phyloP scores from a whole-genome alignment of 2,113 vertebrate species.

The Brachypodius melanocephalos region DNA sequence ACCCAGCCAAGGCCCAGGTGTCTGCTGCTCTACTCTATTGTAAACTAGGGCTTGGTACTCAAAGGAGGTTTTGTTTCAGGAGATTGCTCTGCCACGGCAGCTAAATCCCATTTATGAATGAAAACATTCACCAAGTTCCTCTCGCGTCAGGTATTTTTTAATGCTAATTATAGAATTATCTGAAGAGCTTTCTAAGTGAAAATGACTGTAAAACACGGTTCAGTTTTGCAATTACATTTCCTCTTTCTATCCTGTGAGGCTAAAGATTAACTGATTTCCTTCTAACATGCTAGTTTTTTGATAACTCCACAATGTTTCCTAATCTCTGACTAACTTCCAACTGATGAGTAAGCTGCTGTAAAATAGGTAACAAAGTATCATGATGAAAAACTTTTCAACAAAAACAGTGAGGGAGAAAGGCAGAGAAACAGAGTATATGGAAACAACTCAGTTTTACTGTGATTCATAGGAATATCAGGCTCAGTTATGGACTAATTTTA shows the following conservation, averaged over 20 bases:
- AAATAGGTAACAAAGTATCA: constrained; percentile 6
- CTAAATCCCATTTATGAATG: background rate
- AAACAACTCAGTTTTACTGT: background rate
- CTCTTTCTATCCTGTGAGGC: constrained; percentile 60
- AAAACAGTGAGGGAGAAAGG: background rate
- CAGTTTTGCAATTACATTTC: constrained; percentile 69
- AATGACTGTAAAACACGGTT: constrained; percentile 50
- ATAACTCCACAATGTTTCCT: constrained; percentile 70
- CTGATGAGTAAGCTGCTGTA: constrained; percentile 53
- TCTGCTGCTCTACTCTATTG: background rate
- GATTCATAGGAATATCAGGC: background rate
- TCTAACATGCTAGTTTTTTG: constrained; percentile 36
- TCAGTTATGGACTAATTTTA: background rate
- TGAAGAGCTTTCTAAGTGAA: constrained; percentile 34
- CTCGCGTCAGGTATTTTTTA: background rate
- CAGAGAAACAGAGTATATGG: background rate
- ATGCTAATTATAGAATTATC: constrained; percentile 46
- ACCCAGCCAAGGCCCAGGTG: background rate
- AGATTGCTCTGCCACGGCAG: background rate
- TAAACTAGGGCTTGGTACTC: background rate
- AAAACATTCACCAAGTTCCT: background rate
- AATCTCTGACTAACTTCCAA: constrained; percentile 72
- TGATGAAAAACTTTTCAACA: background rate
- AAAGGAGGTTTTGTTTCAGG: background rate
- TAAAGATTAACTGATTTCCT: constrained; percentile 69